phyloP scores from a whole-genome alignment of 1,140 invertebrate genomes.

The Sminthurinus signatus region DNA sequence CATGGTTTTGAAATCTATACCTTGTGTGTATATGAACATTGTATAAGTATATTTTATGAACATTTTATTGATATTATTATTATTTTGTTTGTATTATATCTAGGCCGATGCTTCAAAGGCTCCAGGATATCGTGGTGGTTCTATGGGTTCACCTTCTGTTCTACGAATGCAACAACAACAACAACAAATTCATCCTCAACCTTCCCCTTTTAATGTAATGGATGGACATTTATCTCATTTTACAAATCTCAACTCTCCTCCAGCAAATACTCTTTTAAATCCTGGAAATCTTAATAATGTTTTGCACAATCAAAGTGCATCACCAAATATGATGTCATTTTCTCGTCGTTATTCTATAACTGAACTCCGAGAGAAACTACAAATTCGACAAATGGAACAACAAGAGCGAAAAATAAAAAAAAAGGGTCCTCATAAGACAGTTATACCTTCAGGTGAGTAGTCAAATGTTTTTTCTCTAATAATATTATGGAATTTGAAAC shows the following conservation, averaged over 20 bases:
- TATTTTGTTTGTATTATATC: constrained; percentile 20
- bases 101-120: constrained; percentile 71
- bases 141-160: constrained; percentile 59
- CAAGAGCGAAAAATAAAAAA: too few species aligned
- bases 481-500: too few species aligned
- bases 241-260: background rate
- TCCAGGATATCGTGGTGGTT: constrained; percentile 64
- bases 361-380: constrained; percentile 7
- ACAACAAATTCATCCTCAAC: constrained; percentile 29
- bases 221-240: constrained; percentile 10
- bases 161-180: constrained; percentile 37
- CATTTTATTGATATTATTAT: background rate
- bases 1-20: background rate
- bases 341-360: background rate
- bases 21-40: background rate
- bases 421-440: too few species aligned
- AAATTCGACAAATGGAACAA: constrained; percentile 8
- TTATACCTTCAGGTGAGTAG: too few species aligned
- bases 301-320: background rate
- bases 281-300: background rate
- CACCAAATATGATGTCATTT: background rate
- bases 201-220: constrained; percentile 1
- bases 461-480: too few species aligned
- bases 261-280: background rate
- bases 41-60: background rate